phyloP scores from a whole-genome alignment of 1,140 invertebrate species.

The Phthorimaea operculella region DNA sequence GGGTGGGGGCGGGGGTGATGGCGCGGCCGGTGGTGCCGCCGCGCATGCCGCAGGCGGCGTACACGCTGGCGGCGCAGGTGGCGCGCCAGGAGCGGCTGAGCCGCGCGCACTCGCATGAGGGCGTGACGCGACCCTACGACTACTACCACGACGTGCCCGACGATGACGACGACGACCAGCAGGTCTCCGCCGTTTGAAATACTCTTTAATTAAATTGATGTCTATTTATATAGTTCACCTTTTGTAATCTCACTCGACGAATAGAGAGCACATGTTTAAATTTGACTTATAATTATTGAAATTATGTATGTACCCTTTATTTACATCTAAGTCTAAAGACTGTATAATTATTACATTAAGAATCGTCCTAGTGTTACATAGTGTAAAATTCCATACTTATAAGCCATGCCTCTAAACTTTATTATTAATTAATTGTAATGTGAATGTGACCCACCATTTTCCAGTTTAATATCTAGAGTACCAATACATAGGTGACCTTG shows the following conservation, averaged over 20 bases:
- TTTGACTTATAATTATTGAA: slow-evolving; percentile 41
- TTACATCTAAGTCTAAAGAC: slow-evolving; percentile 64
- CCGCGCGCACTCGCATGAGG: slow-evolving; percentile 87
- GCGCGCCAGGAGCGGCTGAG: slow-evolving; percentile 79
- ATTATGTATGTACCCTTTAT: slow-evolving; percentile 57
- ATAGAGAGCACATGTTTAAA: slow-evolving; percentile 60
- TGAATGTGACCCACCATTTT: slow-evolving; percentile 64
- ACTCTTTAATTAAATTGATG: slow-evolving; percentile 49
- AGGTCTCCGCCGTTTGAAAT: slow-evolving; percentile 63
- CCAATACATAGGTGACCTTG: slow-evolving; percentile 41
- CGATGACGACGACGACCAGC: slow-evolving; percentile 75
- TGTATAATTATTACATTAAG: slow-evolving; percentile 61
- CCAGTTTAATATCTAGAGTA: slow-evolving; percentile 62
- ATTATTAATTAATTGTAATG: slow-evolving; percentile 47
- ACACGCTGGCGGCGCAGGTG: slow-evolving; percentile 84
- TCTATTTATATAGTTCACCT: slow-evolving; percentile 60
- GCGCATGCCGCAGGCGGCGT: slow-evolving; percentile 77
- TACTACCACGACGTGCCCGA: slow-evolving; percentile 78
- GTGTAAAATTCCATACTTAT: slow-evolving; percentile 51
- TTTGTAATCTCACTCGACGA: slow-evolving; percentile 62
- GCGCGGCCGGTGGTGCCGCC: slow-evolving; percentile 68
- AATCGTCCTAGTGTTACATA: slow-evolving; percentile 61
- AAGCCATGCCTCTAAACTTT: slow-evolving; percentile 45
- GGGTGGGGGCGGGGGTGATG: slow-evolving; percentile 73
- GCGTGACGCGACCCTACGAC: slow-evolving; percentile 75